Evolutionary conservation across 92 coral and sea anemone genomes (phyloP).

Genomic region (Porites divaricata): DNA sequence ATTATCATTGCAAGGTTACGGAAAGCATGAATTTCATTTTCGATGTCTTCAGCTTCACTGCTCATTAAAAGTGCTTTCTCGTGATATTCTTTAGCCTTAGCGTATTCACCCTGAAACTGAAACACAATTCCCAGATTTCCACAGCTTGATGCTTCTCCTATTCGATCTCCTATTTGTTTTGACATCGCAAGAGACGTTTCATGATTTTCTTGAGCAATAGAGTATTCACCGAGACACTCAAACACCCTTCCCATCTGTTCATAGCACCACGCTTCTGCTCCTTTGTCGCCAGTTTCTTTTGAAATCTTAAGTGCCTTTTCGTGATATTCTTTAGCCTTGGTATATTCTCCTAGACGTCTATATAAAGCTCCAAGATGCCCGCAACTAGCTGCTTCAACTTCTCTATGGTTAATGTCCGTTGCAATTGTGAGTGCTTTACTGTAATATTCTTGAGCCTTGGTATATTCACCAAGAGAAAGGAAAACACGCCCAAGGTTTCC

Average conservation of each 20-base stretch:
- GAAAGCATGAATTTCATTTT: too few species aligned
- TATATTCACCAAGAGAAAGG: neutral
- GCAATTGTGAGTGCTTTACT: neutral
- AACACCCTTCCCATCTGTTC: neutral
- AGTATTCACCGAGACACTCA: neutral
- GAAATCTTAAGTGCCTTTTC: neutral
- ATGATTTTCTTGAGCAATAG: neutral
- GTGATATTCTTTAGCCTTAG: neutral
- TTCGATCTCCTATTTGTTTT: too few species aligned
- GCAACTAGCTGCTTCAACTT: neutral
- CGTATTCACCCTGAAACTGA: neutral
- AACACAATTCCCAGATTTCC: neutral
- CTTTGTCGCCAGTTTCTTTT: neutral
- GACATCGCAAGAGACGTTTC: neutral
- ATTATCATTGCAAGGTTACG: neutral
- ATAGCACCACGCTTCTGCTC: neutral
- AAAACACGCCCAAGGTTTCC: neutral
- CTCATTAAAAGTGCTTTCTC: neutral
- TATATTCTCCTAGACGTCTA: neutral
- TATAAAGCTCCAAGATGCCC: neutral
- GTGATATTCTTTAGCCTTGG: neutral
- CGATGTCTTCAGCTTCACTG: neutral
- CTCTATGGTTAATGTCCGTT: neutral
- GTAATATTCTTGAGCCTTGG: neutral
- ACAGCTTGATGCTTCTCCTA: neutral